Evolutionary conservation across 2,888 invertebrate species (phyloP).

Genomic region (Norana najaformis): DNA sequence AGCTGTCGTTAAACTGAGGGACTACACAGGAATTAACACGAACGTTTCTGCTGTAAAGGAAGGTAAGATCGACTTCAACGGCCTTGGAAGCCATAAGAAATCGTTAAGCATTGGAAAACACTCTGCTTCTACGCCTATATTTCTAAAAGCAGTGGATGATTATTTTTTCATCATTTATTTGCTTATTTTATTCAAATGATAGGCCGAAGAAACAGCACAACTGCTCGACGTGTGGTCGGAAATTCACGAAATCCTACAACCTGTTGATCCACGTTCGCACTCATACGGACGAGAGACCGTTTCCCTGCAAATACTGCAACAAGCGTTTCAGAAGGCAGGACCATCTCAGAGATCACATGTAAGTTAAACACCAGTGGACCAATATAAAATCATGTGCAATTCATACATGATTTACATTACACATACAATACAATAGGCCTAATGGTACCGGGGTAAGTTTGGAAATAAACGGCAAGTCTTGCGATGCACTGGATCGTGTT

Average conservation of each 20-base stretch:
- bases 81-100: too few relatives aligned
- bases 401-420: background rate
- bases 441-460: too few relatives aligned
- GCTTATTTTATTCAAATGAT: background rate
- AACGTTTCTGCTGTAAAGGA: too few relatives aligned
- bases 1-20: too few relatives aligned
- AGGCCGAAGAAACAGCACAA: conserved; percentile 70
- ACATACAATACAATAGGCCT: too few relatives aligned
- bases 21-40: too few relatives aligned
- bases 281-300: conserved; percentile 94
- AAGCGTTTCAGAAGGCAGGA: conserved; percentile 96
- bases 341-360: conserved; percentile 68
- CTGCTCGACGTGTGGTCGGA: conserved; percentile 95
- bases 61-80: too few relatives aligned
- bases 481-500: too few relatives aligned
- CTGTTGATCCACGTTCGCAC: conserved; percentile 94
- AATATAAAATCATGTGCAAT: background rate
- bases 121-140: too few relatives aligned
- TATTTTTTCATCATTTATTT: background rate
- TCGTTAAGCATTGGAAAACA: too few relatives aligned
- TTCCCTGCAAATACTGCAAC: conserved; percentile 94
- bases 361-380: conserved; percentile 33
- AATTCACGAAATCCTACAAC: conserved; percentile 97
- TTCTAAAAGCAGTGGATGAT: too few relatives aligned
- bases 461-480: too few relatives aligned